Evolutionary conservation across 2,797 vertebrate genomes (phyloP).

Genomic region (Peromyscus melanophrys): DNA sequence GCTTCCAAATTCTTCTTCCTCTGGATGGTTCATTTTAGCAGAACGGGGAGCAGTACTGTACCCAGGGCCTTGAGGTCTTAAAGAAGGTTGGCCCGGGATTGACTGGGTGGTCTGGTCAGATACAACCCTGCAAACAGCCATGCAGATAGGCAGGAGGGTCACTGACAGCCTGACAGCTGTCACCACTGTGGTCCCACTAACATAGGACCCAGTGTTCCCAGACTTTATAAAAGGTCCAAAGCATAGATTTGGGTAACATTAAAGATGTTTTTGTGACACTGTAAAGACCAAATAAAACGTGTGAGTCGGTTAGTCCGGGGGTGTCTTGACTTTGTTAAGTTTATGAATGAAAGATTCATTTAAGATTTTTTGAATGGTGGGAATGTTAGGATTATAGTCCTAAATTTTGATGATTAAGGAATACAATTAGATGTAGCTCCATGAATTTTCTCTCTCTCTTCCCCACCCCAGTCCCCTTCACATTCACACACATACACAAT

Average conservation of each 20-base stretch:
- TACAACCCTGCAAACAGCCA: neutral
- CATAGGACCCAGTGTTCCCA: neutral
- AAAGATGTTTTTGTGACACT: neutral
- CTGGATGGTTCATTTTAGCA: neutral
- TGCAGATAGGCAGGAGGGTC: too few species aligned
- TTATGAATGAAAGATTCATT: conserved; percentile 9
- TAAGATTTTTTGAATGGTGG: neutral
- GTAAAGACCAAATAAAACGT: conserved; percentile 2
- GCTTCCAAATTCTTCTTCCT: neutral
- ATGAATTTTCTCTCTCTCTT: neutral
- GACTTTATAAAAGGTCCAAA: conserved; percentile 14
- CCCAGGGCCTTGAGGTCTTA: neutral
- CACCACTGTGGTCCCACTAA: neutral
- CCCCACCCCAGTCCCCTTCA: neutral
- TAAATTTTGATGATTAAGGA: conserved; percentile 24
- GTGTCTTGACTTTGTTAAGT: neutral
- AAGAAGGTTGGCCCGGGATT: neutral
- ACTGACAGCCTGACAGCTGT: neutral
- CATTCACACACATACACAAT: neutral
- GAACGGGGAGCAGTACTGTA: neutral
- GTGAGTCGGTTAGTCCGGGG: neutral
- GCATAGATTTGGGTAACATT: neutral
- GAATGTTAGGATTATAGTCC: neutral
- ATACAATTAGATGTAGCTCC: neutral
- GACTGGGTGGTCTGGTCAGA: neutral